Base-by-base conservation (phyloP, 1,140 invertebrate genomes). In the Phymorhynchus buccinoides region DNA sequence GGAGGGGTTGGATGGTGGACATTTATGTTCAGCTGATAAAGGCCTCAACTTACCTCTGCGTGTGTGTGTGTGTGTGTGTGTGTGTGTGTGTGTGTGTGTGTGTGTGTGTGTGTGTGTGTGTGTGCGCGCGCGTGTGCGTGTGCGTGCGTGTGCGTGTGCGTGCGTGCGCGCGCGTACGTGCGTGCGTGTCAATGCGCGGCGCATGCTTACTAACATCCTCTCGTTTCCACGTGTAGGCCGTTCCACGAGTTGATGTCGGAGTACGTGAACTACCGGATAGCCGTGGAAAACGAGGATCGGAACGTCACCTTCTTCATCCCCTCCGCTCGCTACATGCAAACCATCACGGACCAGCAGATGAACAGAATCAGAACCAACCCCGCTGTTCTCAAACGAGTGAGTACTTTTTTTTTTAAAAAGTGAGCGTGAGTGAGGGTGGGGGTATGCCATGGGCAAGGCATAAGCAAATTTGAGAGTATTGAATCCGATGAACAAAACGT, bases 281-380 rank as follows among this genome's bases (percentile, higher is more conserved):
- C 86, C 14, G 68, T 87, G n/a, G 62, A 85, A 22, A 84, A 83
- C 1, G 83, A 86, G 32, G 84, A 85, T n/a, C 81, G 84, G n/a
- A 87, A 88, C 14, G 86, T 89, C 44, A 92, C 90, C 18, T 52
- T 92, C 30, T 91, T 92, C 80, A 88, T 88, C 2, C 91, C 91
- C 0, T 90, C 89, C n/a, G 80, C 87, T 22, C 73, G 84, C 18
- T 91, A 88, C 66, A 48, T 91, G 0, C 77, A 71, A 3, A 86
- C 86, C 0, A 56, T 90, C 18, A 85, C 80, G 1, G 22, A 77
- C 16, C 22, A 88, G 18, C 85, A 88, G 62, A 62, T 88, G 44
- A 56, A 77, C 39, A 84, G 79, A 16, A 89, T 91, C 27, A 85
- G 84, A 41, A 56, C 87, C 4, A 77, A 88, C 39, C 73, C 85